Conservation (phyloP, 2,113 vertebrate species). For the Centropristis striata region DNA sequence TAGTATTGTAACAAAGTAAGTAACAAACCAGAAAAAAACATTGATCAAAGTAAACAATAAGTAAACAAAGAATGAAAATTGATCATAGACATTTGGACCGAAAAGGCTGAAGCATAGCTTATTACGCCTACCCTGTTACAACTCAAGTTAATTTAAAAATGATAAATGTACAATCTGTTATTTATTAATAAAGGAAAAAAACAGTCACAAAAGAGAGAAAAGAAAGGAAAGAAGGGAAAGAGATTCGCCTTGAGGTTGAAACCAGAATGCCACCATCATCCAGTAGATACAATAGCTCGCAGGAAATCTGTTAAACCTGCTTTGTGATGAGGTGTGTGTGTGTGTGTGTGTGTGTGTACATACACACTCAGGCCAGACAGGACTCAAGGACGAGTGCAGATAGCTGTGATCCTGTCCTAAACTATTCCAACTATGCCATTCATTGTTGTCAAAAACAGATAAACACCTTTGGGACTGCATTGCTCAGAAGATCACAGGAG, state of each 20-base stretch:
- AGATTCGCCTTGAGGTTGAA: slow-evolving; percentile 57
- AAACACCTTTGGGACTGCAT: slow-evolving; percentile 72
- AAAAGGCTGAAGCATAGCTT: too few relatives aligned
- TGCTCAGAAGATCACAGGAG: slow-evolving; percentile 63
- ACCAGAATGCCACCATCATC: slow-evolving; percentile 78
- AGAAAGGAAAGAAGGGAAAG: slow-evolving; percentile 16
- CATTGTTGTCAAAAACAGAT: slow-evolving; percentile 79
- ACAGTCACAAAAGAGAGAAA: too few relatives aligned
- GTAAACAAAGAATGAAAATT: too few relatives aligned
- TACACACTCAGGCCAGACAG: slow-evolving; percentile 52
- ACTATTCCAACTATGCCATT: slow-evolving; percentile 85
- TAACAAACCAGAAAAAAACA: too few relatives aligned
- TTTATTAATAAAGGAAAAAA: too few relatives aligned
- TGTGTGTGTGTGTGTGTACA: neutral
- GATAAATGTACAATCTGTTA: too few relatives aligned
- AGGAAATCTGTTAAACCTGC: slow-evolving; percentile 83
- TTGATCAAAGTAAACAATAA: too few relatives aligned
- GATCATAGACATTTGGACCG: too few relatives aligned
- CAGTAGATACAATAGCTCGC: slow-evolving; percentile 81
- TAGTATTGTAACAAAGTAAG: too few relatives aligned
- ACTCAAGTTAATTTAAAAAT: too few relatives aligned
- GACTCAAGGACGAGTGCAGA: slow-evolving; percentile 77
- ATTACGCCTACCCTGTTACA: too few relatives aligned
- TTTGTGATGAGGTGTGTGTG: slow-evolving; percentile 57
- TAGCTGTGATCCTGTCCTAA: slow-evolving; percentile 71